A percentile compares a stretch with the other conserved stretches of the same genome.
Evolutionary conservation across 2,113 vertebrate species (phyloP).

Genomic region (Fregetta grallaria): DNA sequence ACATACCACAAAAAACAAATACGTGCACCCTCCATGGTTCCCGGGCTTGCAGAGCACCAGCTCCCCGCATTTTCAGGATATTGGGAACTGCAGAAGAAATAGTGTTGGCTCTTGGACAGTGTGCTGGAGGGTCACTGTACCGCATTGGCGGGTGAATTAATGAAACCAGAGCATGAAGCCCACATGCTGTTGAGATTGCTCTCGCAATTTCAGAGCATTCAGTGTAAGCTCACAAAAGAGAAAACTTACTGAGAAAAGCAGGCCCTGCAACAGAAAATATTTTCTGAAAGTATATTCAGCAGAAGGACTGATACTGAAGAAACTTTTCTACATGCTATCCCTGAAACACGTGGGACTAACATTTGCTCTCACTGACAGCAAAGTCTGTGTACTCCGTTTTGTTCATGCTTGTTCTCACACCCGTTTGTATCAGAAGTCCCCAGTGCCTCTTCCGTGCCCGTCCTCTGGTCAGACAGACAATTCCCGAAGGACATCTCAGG

Average conservation of each 20-base stretch:
- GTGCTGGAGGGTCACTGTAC: neutral
- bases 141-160: neutral
- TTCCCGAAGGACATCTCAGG: neutral
- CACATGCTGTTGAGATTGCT: neutral
- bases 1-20: neutral
- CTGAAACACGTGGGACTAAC: neutral
- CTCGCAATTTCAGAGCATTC: neutral
- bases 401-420: neutral
- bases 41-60: neutral
- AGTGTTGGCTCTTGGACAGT: neutral
- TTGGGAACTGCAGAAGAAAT: neutral
- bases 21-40: neutral
- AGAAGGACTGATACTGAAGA: neutral
- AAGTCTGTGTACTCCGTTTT: fast-evolving
- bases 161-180: neutral
- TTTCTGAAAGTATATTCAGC: neutral
- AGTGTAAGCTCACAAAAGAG: neutral
- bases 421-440: neutral
- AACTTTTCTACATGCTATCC: neutral
- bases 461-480: neutral
- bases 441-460: neutral
- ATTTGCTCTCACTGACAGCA: neutral
- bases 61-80: neutral
- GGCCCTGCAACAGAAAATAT: neutral
- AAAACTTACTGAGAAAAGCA: neutral